Evolutionary conservation across 2,888 invertebrate species (phyloP).

Genomic region (Amphipoea oculea): DNA sequence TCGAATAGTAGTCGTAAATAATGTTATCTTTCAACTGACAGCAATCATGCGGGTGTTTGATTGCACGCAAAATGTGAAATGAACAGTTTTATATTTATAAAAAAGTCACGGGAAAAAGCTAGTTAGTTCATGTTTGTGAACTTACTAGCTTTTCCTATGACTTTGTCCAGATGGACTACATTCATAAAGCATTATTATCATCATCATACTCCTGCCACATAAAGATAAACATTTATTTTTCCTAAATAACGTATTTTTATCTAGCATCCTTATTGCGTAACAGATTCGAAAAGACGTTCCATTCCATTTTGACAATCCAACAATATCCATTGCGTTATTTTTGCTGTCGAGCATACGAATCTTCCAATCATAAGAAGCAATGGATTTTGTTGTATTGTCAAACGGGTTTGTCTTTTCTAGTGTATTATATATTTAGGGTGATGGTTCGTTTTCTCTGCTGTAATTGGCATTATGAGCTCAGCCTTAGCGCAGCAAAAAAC

Average conservation of each 20-base stretch:
- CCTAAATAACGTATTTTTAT: background rate
- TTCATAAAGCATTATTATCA: background rate
- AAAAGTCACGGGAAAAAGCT: too few species aligned
- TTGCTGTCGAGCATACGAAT: background rate
- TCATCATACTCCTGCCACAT: background rate
- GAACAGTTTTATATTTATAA: background rate
- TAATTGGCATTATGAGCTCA: background rate
- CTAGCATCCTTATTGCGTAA: background rate
- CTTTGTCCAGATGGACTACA: background rate
- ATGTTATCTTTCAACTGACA: conserved; percentile 31
- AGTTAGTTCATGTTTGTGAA: background rate
- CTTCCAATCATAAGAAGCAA: background rate
- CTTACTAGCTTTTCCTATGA: background rate
- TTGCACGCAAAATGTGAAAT: conserved; percentile 43
- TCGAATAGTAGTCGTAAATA: conserved; percentile 18
- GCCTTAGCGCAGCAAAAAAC: background rate
- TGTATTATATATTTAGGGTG: background rate
- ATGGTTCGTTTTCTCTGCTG: background rate
- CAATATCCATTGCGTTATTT: too few species aligned
- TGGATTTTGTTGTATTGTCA: too few species aligned
- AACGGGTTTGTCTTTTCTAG: background rate
- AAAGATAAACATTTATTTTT: background rate
- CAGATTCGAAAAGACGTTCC: background rate
- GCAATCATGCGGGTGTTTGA: conserved; percentile 22
- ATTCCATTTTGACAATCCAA: background rate